These are phyloP conservation scores for Hystrix cristata DNA, from an alignment of 2,113 vertebrate species.

Conservation along the genomic window DNA sequence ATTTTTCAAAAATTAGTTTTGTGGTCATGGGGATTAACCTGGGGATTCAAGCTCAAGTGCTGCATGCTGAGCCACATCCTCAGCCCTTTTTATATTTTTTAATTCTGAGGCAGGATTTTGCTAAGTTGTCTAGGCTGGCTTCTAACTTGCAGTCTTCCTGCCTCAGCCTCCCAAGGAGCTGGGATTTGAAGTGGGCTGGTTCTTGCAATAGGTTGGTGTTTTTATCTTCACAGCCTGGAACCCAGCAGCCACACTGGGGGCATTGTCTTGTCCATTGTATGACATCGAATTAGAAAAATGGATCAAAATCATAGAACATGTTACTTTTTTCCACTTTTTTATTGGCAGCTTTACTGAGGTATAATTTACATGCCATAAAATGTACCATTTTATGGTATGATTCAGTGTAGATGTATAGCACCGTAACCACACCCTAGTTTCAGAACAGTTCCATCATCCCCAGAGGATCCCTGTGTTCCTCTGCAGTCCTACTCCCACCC, in stretches of 20 bases:
- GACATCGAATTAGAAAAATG: neutral
- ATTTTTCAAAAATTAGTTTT: neutral
- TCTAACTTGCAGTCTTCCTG: neutral
- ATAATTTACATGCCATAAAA: neutral
- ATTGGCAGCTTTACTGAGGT: conserved; percentile 9
- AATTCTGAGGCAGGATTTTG: neutral
- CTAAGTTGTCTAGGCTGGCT: neutral
- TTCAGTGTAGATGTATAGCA: neutral
- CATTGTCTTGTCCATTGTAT: neutral
- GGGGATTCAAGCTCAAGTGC: neutral
- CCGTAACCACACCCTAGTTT: neutral
- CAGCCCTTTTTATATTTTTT: neutral
- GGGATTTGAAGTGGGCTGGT: neutral
- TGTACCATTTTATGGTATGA: neutral
- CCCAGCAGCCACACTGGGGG: neutral
- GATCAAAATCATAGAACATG: neutral
- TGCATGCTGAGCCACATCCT: neutral
- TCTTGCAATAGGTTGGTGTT: neutral
- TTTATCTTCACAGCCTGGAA: neutral
- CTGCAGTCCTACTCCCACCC: neutral
- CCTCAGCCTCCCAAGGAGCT: neutral
- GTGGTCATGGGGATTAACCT: neutral
- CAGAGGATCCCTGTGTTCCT: neutral
- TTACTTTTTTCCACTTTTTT: neutral
- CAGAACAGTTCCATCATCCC: neutral